Conservation (phyloP, 2,797 vertebrate species). For the Limnodromus scolopaceus region DNA sequence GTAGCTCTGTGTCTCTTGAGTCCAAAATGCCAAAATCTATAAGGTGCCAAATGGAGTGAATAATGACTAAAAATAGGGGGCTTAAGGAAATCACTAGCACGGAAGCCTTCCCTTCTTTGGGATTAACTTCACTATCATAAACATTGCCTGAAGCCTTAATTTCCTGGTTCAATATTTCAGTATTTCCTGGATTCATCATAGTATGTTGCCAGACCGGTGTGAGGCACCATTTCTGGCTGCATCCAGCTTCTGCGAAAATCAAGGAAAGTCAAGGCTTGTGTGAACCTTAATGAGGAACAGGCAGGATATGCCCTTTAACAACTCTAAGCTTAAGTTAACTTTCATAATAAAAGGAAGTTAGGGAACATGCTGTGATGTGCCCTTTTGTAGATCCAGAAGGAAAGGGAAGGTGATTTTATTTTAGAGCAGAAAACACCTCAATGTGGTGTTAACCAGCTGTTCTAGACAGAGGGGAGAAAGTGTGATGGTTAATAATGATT, state of each 20-base stretch:
- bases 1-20: background rate
- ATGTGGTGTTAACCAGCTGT: conserved; percentile 30
- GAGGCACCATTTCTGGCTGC: background rate
- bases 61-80: background rate
- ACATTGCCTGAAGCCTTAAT: background rate
- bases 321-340: background rate
- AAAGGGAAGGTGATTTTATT: background rate
- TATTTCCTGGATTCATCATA: background rate
- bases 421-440: conserved; percentile 32
- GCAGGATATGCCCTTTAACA: background rate
- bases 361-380: background rate
- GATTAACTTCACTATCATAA: background rate
- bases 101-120: background rate
- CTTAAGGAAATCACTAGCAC: background rate
- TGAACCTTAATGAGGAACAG: background rate
- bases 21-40: background rate
- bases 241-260: background rate
- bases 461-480: background rate
- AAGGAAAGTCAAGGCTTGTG: background rate
- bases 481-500: background rate
- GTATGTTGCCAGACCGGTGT: background rate
- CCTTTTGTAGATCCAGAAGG: conserved; percentile 10
- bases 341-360: conserved; percentile 1
- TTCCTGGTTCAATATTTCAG: background rate
- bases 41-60: background rate